These are phyloP conservation scores for Thryonomys swinderianus DNA, from an alignment of 2,113 vertebrate genomes.

Conservation along the genomic window DNA sequence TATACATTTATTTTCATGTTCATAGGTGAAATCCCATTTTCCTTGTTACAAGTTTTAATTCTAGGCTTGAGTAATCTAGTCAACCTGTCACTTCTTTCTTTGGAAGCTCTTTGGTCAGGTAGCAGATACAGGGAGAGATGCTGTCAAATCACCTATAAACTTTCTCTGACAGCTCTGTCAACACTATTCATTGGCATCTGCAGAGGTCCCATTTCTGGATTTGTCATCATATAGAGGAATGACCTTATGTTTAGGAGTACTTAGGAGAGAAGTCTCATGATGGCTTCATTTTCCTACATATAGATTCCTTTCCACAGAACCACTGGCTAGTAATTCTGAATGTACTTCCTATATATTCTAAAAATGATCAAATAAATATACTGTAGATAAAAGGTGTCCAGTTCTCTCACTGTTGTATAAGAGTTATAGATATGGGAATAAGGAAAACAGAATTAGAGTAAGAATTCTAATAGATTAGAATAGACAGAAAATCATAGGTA, in stretches of 20 bases:
- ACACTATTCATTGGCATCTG: neutral
- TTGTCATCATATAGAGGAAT: neutral
- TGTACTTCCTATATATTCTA: neutral
- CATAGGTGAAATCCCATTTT: neutral
- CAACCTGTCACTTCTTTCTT: neutral
- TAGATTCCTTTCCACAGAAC: neutral
- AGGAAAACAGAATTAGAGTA: neutral
- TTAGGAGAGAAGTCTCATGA: neutral
- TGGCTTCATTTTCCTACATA: neutral
- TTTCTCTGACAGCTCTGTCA: neutral
- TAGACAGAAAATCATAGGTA: neutral
- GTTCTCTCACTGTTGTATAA: neutral
- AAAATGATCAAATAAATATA: constrained; percentile 7
- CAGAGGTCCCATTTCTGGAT: neutral
- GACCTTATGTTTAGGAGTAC: neutral
- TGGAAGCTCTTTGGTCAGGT: neutral
- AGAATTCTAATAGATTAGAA: constrained; percentile 14
- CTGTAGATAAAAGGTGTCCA: neutral
- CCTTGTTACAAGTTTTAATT: neutral
- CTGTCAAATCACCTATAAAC: neutral
- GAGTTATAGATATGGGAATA: neutral
- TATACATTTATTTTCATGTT: constrained; percentile 1
- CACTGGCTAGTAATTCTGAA: neutral
- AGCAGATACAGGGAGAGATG: neutral
- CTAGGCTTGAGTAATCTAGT: neutral